Evolutionary conservation across 2,797 vertebrate species (phyloP).

Genomic region (Spinus olivaceus): DNA sequence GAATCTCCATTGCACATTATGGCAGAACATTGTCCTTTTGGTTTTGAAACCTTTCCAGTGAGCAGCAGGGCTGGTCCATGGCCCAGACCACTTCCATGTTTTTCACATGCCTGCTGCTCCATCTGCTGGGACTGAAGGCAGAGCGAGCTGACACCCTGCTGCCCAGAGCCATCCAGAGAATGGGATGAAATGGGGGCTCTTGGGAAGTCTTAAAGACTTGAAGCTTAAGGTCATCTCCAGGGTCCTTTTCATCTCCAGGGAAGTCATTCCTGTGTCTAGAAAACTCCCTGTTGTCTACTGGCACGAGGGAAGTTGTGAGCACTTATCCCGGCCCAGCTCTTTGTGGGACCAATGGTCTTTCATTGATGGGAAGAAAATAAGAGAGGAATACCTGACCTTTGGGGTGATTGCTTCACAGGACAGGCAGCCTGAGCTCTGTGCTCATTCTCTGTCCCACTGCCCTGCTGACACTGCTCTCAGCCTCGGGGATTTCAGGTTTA

Average conservation of each 20-base stretch:
- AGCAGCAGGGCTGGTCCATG: not conserved
- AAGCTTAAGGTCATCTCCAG: not conserved
- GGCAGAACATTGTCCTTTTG: not conserved
- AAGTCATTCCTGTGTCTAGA: not conserved
- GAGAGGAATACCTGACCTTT: not conserved
- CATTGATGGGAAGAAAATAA: not conserved
- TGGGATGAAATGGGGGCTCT: accelerated
- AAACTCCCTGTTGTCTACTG: not conserved
- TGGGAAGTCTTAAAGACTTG: not conserved
- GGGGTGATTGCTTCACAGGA: not conserved
- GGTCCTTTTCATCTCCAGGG: not conserved
- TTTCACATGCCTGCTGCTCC: not conserved
- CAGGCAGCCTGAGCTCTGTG: not conserved
- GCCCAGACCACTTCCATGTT: not conserved
- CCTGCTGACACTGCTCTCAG: not conserved
- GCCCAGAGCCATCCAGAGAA: not conserved
- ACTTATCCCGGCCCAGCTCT: not conserved
- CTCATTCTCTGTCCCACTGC: not conserved
- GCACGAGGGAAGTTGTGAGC: not conserved
- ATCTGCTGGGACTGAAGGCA: not conserved
- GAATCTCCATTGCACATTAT: not conserved
- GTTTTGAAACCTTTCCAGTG: not conserved
- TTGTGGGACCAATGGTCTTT: not conserved
- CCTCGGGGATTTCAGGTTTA: not conserved
- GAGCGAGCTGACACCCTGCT: not conserved